These are phyloP conservation scores for Tenualosa ilisha DNA, from an alignment of 2,797 vertebrate species.

Conservation along the genomic window DNA sequence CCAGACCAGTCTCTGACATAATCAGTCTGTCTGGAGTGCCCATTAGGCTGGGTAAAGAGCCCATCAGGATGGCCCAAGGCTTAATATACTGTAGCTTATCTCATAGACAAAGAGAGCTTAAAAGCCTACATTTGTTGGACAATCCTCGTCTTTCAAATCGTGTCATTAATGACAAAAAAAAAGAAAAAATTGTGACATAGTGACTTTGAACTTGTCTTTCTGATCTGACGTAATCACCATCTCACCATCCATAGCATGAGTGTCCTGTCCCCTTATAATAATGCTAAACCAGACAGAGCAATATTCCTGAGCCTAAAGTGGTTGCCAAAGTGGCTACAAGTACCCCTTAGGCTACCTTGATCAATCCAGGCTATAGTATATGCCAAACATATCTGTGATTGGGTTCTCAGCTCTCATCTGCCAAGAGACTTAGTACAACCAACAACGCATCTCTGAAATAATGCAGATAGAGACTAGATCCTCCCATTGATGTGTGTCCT, in stretches of 20 bases:
- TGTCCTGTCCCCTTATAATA: neutral
- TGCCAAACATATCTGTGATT: too few species aligned
- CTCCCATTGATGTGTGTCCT: too few species aligned
- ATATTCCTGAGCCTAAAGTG: too few species aligned
- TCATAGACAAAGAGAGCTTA: neutral
- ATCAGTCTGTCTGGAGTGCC: slow-evolving; percentile 15
- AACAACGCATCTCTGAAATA: too few species aligned
- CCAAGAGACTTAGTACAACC: too few species aligned
- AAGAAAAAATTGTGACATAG: neutral
- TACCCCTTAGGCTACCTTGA: too few species aligned
- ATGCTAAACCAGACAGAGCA: neutral
- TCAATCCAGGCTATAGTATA: too few species aligned
- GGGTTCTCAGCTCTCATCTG: too few species aligned
- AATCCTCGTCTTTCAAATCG: slow-evolving; percentile 5
- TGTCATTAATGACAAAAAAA: neutral
- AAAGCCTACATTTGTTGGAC: neutral
- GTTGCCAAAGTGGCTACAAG: too few species aligned
- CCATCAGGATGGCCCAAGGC: neutral
- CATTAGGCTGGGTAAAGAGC: neutral
- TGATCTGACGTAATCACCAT: neutral
- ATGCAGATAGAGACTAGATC: too few species aligned
- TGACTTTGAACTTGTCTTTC: neutral
- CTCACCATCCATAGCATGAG: neutral
- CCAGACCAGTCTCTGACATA: slow-evolving; percentile 13
- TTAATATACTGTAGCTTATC: neutral